Conservation (phyloP, 2,888 invertebrate species). For the Thera obeliscata region DNA sequence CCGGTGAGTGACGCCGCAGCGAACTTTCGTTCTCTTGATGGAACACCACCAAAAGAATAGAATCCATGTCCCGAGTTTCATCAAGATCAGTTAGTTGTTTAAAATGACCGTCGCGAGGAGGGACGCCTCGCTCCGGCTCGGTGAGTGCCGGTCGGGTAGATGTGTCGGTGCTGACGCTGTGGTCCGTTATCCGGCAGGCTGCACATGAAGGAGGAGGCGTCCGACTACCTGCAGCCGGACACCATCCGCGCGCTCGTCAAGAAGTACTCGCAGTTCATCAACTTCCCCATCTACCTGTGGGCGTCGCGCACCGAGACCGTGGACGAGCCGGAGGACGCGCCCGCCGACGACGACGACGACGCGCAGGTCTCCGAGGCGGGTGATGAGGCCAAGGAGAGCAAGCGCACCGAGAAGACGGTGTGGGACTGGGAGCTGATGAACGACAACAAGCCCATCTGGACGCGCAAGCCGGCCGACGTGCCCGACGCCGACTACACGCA, state of each 20-base stretch:
- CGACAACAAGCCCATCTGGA: conserved; percentile 99
- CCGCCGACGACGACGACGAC: conserved; percentile 56
- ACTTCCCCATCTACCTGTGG: conserved; percentile 99
- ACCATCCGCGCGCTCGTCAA: conserved; percentile 95
- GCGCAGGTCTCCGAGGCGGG: conserved; percentile 86
- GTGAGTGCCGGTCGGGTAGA: too few relatives aligned
- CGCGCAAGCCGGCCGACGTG: conserved; percentile 94
- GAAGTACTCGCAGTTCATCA: conserved; percentile 99
- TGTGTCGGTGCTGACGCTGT: not conserved
- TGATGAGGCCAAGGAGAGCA: conserved; percentile 84
- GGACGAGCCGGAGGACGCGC: conserved; percentile 43
- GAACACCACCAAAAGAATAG: too few relatives aligned
- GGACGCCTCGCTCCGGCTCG: not conserved
- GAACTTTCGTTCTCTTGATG: too few relatives aligned
- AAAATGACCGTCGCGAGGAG: too few relatives aligned
- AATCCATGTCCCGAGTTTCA: too few relatives aligned
- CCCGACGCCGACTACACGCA: conserved; percentile 95
- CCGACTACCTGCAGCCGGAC: conserved; percentile 96
- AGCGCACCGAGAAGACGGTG: conserved; percentile 96
- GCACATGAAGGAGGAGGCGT: conserved; percentile 98
- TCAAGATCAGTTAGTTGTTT: too few relatives aligned
- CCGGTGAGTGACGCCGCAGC: too few relatives aligned
- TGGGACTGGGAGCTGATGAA: conserved; percentile 99
- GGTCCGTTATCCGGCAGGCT: conserved; percentile 82
- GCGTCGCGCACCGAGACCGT: conserved; percentile 80